phyloP scores from a whole-genome alignment of 1,140 invertebrate genomes.

The Heterodera schachtii region DNA sequence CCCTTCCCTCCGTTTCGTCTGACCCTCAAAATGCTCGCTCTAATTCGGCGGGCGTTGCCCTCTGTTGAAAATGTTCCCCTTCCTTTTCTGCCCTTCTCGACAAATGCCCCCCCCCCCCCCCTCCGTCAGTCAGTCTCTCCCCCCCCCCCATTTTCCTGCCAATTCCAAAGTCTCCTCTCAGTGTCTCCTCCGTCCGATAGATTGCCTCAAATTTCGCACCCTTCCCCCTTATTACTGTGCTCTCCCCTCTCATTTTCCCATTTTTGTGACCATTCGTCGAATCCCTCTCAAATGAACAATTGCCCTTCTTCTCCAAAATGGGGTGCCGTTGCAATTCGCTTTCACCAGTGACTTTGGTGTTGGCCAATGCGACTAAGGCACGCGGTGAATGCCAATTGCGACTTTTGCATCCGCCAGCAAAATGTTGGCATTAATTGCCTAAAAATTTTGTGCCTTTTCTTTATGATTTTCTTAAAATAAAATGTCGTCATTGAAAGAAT shows the following conservation, averaged over 20 bases:
- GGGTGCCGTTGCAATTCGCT: slow-evolving; percentile 32
- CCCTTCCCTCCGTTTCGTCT: not conserved
- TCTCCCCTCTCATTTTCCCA: not conserved
- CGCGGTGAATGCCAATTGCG: slow-evolving; percentile 43
- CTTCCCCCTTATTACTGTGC: too few relatives aligned
- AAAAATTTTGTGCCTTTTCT: too few relatives aligned
- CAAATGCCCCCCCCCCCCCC: not conserved
- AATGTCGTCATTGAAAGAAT: too few relatives aligned
- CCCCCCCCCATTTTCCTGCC: not conserved
- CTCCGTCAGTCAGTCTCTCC: not conserved
- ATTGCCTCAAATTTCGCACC: slow-evolving; percentile 14
- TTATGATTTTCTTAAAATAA: too few relatives aligned
- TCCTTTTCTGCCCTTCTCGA: not conserved
- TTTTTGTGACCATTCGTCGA: slow-evolving; percentile 1
- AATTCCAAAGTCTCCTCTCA: too few relatives aligned
- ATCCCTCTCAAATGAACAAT: not conserved
- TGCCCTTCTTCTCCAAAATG: not conserved
- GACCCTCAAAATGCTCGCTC: not conserved
- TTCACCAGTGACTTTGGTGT: slow-evolving; percentile 47
- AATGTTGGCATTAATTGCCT: too few relatives aligned
- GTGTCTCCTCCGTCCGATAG: not conserved
- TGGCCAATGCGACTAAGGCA: slow-evolving; percentile 42
- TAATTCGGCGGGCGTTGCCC: slow-evolving; percentile 8
- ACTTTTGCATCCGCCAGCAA: not conserved
- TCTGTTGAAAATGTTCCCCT: not conserved